A percentile compares a stretch with the other conserved stretches of the same genome.
Evolutionary conservation across 2,113 vertebrate species (phyloP).

Genomic region (Rhadina sibilatrix): DNA sequence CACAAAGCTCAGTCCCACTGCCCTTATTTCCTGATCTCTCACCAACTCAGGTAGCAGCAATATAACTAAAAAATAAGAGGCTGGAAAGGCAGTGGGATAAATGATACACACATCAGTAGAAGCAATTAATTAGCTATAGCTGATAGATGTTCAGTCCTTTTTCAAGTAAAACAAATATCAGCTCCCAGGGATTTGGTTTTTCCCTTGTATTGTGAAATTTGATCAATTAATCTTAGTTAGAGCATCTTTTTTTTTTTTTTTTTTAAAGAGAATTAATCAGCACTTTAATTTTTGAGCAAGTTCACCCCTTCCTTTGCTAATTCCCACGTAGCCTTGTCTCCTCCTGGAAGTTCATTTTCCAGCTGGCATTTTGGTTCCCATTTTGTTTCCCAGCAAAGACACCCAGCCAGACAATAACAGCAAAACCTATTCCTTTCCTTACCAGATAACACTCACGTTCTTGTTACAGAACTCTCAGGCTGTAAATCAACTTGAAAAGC

Average conservation of each 20-base stretch:
- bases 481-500: slow-evolving; percentile 64
- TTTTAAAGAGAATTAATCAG: not conserved
- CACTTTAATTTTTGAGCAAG: not conserved
- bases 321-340: not conserved
- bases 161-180: not conserved
- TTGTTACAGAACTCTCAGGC: slow-evolving; percentile 56
- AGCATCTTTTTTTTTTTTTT: not conserved
- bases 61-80: not conserved
- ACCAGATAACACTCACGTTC: slow-evolving; percentile 43
- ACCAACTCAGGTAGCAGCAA: not conserved
- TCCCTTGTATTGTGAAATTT: not conserved
- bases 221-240: not conserved
- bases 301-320: slow-evolving; percentile 30
- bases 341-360: slow-evolving; percentile 12
- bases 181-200: not conserved
- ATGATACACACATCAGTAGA: not conserved
- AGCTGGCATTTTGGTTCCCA: slow-evolving; percentile 42
- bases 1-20: not conserved
- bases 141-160: not conserved
- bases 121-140: not conserved
- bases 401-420: slow-evolving; percentile 17
- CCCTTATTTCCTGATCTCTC: not conserved
- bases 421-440: slow-evolving; percentile 36
- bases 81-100: not conserved
- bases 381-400: slow-evolving; percentile 31